Conservation (phyloP, 1,140 invertebrate species). For the Lethrus apterus region DNA sequence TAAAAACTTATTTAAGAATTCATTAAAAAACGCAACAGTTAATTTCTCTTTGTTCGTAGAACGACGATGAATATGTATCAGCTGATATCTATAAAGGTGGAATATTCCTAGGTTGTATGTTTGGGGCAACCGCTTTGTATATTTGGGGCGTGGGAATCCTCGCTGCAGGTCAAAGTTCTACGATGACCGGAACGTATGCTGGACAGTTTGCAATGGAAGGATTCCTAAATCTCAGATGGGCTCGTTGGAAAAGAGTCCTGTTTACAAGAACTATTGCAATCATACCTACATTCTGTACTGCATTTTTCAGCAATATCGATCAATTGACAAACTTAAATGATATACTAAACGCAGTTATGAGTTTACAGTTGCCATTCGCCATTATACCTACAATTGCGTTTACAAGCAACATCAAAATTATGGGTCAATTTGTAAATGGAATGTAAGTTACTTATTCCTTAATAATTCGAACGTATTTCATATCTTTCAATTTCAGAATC, state of each 20-base stretch:
- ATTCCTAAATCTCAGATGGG: slow-evolving; percentile 83
- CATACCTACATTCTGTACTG: slow-evolving; percentile 77
- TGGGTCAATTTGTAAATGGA: slow-evolving; percentile 78
- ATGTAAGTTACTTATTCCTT: no score
- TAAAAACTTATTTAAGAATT: not conserved
- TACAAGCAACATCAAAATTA: slow-evolving; percentile 69
- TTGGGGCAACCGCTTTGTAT: slow-evolving; percentile 72
- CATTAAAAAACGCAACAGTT: slow-evolving; percentile 10
- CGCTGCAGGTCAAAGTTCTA: slow-evolving; percentile 84
- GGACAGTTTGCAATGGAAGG: slow-evolving; percentile 80
- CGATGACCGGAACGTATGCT: slow-evolving; percentile 78
- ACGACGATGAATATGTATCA: slow-evolving; percentile 49
- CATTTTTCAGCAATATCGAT: slow-evolving; percentile 65
- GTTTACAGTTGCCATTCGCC: slow-evolving; percentile 75
- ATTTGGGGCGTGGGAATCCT: slow-evolving; percentile 88
- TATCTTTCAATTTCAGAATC: slow-evolving; percentile 2
- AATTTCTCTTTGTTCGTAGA: slow-evolving; percentile 37
- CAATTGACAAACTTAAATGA: slow-evolving; percentile 82
- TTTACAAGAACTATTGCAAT: slow-evolving; percentile 84
- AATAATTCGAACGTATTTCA: no score
- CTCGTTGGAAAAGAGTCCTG: slow-evolving; percentile 81
- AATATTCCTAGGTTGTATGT: slow-evolving; percentile 77
- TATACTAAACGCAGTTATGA: slow-evolving; percentile 85
- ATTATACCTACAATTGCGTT: slow-evolving; percentile 83
- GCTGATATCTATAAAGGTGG: slow-evolving; percentile 79